A percentile compares a stretch with the other conserved stretches of the same genome.
phyloP scores from a whole-genome alignment of 1,140 invertebrate species.

The Aplysia californica region DNA sequence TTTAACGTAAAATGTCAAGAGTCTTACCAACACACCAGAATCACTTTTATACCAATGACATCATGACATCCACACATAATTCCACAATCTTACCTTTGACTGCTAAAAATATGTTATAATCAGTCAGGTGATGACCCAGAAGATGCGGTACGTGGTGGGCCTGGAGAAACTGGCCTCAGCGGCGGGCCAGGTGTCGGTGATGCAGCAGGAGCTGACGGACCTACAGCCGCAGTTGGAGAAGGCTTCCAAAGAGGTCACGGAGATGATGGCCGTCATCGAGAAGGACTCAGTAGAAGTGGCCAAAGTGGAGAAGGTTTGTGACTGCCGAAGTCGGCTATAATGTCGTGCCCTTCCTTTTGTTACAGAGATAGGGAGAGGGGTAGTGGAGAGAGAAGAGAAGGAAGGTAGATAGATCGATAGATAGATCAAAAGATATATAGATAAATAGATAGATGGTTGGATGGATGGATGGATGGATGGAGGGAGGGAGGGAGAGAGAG shows the following conservation, averaged over 20 bases:
- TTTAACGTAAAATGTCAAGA: too few relatives aligned
- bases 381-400: neutral
- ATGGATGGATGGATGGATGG: neutral
- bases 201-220: constrained; percentile 83
- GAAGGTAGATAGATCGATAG: too few relatives aligned
- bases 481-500: neutral
- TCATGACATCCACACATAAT: too few relatives aligned
- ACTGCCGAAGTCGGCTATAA: too few relatives aligned
- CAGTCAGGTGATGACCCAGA: constrained; percentile 79
- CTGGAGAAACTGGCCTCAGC: constrained; percentile 69
- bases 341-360: too few relatives aligned
- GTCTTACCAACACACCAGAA: too few relatives aligned
- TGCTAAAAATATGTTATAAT: too few relatives aligned
- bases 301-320: constrained; percentile 88
- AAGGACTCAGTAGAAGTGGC: constrained; percentile 95
- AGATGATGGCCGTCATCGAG: constrained; percentile 80
- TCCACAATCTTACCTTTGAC: too few relatives aligned
- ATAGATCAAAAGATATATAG: neutral
- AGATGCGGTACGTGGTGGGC: constrained; percentile 73
- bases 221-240: constrained; percentile 90
- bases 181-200: constrained; percentile 72
- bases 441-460: neutral
- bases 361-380: neutral
- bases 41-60: too few relatives aligned
- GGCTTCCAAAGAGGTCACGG: constrained; percentile 88